A percentile compares a stretch with the other conserved stretches of the same genome.
phyloP scores from a whole-genome alignment of 1,140 invertebrate species.

The Trachymyrmex cornetzi region DNA sequence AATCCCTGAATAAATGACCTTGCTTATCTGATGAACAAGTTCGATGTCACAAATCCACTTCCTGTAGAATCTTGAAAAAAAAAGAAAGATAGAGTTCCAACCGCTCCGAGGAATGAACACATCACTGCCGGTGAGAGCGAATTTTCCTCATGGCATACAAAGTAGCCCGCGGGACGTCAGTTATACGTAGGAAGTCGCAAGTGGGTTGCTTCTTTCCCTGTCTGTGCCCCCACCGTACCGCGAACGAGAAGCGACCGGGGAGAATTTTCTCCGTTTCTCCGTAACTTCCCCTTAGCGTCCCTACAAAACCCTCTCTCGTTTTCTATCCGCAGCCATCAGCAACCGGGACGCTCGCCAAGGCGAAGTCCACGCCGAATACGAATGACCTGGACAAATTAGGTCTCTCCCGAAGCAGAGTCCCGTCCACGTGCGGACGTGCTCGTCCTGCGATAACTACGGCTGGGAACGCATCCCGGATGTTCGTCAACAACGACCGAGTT shows the following conservation, averaged over 20 bases:
- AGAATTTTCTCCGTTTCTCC: slow-evolving; percentile 27
- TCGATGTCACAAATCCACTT: neutral
- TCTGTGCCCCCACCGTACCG: slow-evolving; percentile 41
- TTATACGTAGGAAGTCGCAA: slow-evolving; percentile 65
- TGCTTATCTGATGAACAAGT: slow-evolving; percentile 23
- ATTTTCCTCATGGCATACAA: slow-evolving; percentile 73
- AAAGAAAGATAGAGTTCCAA: slow-evolving; percentile 34
- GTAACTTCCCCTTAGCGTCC: neutral
- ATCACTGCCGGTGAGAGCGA: slow-evolving; percentile 70
- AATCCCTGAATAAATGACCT: neutral
- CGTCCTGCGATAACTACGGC: slow-evolving; percentile 30
- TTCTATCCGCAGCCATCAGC: slow-evolving; percentile 59
- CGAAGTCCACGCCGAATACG: slow-evolving; percentile 72
- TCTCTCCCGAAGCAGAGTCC: slow-evolving; percentile 67
- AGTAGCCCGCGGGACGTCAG: slow-evolving; percentile 70
- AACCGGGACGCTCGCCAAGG: slow-evolving; percentile 73
- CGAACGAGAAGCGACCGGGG: neutral
- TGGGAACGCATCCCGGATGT: slow-evolving; percentile 10
- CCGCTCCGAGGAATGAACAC: slow-evolving; percentile 76
- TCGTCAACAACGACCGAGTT: slow-evolving; percentile 32
- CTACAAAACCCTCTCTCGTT: slow-evolving; percentile 31
- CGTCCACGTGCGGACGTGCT: slow-evolving; percentile 66
- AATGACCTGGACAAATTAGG: slow-evolving; percentile 77
- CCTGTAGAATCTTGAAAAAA: neutral
- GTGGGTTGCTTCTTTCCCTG: slow-evolving; percentile 52